These are phyloP conservation scores for Dorcus hopei DNA, from an alignment of 2,888 invertebrate genomes.

Conservation along the genomic window DNA sequence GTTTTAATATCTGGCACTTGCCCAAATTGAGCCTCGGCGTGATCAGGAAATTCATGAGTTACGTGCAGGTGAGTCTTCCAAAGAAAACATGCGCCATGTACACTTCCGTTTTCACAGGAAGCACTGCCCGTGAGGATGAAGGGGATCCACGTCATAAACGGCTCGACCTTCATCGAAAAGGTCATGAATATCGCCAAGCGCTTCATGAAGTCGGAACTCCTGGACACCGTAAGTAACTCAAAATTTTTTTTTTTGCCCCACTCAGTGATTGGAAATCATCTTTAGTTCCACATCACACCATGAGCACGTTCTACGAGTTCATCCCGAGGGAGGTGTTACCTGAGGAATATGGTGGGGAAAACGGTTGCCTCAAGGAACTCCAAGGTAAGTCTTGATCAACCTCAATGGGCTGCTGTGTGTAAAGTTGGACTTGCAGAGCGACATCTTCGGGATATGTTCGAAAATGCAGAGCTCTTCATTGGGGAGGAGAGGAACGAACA, in stretches of 20 bases:
- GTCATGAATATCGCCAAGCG: slow-evolving; percentile 64
- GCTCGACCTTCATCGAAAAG: slow-evolving; percentile 65
- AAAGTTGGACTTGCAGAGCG: background rate
- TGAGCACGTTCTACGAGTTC: slow-evolving; percentile 17
- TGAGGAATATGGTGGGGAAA: slow-evolving; percentile 27
- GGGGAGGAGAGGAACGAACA: slow-evolving; percentile 49
- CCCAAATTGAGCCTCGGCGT: slow-evolving; percentile 59
- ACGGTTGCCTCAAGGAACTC: slow-evolving; percentile 55
- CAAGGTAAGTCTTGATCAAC: slow-evolving; percentile 45
- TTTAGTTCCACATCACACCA: slow-evolving; percentile 21
- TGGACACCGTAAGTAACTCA: slow-evolving; percentile 31
- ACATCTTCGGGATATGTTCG: background rate
- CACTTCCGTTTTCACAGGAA: slow-evolving; percentile 45
- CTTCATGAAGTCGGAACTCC: slow-evolving; percentile 65
- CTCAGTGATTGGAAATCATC: background rate
- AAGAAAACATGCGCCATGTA: slow-evolving; percentile 44
- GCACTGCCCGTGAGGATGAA: slow-evolving; percentile 63
- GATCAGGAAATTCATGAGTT: slow-evolving; percentile 65
- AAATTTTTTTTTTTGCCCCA: slow-evolving; percentile 57
- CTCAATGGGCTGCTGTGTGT: no score
- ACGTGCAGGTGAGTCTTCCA: slow-evolving; percentile 70
- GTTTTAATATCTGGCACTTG: slow-evolving; percentile 59
- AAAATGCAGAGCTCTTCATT: slow-evolving; percentile 40
- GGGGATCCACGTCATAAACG: slow-evolving; percentile 66
- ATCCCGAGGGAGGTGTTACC: slow-evolving; percentile 25